Evolutionary conservation across 2,797 vertebrate species (phyloP), one percentile per base, ranked within the genome.

Genomic region (Squalus acanthias): DNA sequence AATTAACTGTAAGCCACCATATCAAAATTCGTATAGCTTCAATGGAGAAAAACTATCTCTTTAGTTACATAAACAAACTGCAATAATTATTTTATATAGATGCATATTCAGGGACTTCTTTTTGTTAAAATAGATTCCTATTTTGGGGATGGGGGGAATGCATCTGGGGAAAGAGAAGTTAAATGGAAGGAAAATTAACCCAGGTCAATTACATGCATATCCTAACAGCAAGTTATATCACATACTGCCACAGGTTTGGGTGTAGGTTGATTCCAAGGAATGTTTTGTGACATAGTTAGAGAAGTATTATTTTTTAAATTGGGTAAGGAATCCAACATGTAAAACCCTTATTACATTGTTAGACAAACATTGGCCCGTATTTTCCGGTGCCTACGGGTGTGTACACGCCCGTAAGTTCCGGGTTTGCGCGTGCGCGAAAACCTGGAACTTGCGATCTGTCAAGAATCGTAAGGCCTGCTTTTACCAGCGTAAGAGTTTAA

Each of bases 221-320:
- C 7, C 13, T 39, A 67, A 93, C 63, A 67, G 63, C 17, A 67
- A 39, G 22, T 65, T 39, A 3, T 33, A n/a, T 20, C 15, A 39
- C 0, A 46, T 22, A 24, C 17, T 67, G 63, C 20, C 5, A 93
- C 0, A 93, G 60, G 20, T 93, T 93, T 93, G 39, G 15, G 46
- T 17, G 3, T 7, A 22, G 17, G 20, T 46, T 85, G 79, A 85
- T 85, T 85, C 39, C 57, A 9, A 2, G 0, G 0, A 0, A 0
- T 82, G 87, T 69, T 96, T 96, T 53, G 70, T 63, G 60, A 7
- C 53, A 13, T 72, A 29, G 26, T 95, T 26, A 24, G 39, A 76
- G n/a, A 24, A 26, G 17, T 63, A 5, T 20, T 26, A n/a, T 46
- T 69, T 63, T 70, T 95, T 3, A 72, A 96, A 85, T 24, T 53